Base-by-base conservation (phyloP, 2,113 vertebrate genomes). In the Odobenus rosmarus region DNA sequence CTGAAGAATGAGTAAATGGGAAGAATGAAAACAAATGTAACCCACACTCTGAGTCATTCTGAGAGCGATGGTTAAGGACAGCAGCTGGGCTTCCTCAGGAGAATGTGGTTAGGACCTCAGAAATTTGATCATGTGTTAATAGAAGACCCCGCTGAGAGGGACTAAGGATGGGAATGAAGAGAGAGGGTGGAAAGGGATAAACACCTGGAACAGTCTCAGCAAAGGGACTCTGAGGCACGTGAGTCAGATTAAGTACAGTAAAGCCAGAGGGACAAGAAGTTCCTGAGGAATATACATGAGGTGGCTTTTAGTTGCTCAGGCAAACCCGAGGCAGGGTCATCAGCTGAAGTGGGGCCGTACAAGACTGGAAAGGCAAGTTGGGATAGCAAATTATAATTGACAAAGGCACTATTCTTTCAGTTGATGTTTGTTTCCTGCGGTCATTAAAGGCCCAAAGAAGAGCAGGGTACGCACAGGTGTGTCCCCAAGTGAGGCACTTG, bases 391-490 rank as follows among this genome's bases (percentile, higher is more conserved):
- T n/a, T 19, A 49, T 6, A 31, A 42, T 0, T 14, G 11, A 24
- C 28, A 24, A 31, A 36, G 46, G 36, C 5, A 13, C 8, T 21
- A 11, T 62, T 51, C 16, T 49, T 42, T 28, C 7, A 31, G 62
- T 1, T 12, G 71, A 69, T 19, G 3, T 16, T 16, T 33, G 42
- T 7, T n/a, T 57, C 26, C 36, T 55, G 3, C 0, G 1, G 18
- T 39, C 13, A 19, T 8, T 24, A 3, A 16, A 93, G 23, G 36
- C 42, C 23, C 31, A 24, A 57, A 46, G 42, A 67, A 26, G 9
- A 23, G 24, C 39, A n/a, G 55, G 19, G 10, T 7, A 18, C 11
- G 5, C 0, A 11, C 3, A 10, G 13, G 1, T 0, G 0, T 7
- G 6, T 7, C 11, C 23, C 31, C 13, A 36, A 3, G 4, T 64